Percentiles rank a stretch among this genome's conserved stretches.
Evolutionary conservation across 1,140 invertebrate genomes (phyloP).

Genomic region (Hypsibius dujardini): DNA sequence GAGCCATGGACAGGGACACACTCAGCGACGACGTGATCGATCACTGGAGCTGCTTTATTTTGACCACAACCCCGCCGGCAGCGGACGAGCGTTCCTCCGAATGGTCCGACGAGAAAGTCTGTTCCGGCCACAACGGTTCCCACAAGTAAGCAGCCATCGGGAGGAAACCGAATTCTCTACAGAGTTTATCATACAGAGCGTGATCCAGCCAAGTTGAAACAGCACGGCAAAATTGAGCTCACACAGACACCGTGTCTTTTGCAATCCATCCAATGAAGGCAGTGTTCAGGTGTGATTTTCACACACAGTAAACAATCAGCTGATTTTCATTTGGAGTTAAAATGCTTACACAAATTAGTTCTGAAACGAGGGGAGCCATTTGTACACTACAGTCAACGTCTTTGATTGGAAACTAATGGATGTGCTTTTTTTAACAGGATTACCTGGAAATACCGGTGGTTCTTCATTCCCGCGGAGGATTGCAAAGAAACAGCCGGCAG

Average conservation of each 20-base stretch:
- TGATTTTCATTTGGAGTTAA: no score
- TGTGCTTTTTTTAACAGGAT: background rate
- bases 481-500: background rate
- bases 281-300: no score
- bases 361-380: no score
- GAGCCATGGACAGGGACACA: background rate
- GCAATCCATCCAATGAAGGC: no score
- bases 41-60: slow-evolving; percentile 9
- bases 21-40: slow-evolving; percentile 1
- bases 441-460: slow-evolving; percentile 17
- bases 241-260: no score
- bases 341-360: no score
- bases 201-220: no score
- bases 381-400: no score
- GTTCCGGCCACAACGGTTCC: background rate
- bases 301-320: no score
- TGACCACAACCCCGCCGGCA: background rate
- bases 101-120: slow-evolving; percentile 9
- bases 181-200: no score
- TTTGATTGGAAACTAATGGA: background rate
- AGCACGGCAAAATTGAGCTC: no score
- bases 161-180: no score
- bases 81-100: background rate
- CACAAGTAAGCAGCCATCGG: slow-evolving; percentile 3
- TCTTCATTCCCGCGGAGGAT: background rate